phyloP scores from a whole-genome alignment of 2,888 invertebrate genomes.

The Tridacna crocea region DNA sequence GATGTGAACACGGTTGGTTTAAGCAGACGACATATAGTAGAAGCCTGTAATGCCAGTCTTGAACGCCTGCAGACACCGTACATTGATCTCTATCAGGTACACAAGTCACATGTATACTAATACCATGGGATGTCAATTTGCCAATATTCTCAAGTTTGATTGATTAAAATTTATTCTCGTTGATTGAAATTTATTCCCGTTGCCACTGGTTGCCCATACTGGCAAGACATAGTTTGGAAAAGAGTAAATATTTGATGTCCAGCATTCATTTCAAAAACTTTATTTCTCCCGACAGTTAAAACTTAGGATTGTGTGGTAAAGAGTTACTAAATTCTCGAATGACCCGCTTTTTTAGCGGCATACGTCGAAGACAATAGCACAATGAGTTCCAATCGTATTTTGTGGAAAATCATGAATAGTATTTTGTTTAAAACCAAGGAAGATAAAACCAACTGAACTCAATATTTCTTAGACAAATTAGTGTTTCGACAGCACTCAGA shows the following conservation, averaged over 20 bases:
- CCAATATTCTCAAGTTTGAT: too few species aligned
- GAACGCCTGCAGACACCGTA: constrained; percentile 73
- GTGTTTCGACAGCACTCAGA: too few species aligned
- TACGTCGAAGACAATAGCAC: too few species aligned
- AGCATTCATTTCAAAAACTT: neutral
- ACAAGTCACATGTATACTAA: neutral
- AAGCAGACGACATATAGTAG: constrained; percentile 73
- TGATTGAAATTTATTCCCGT: too few species aligned
- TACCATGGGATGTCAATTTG: neutral
- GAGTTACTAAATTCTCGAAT: neutral
- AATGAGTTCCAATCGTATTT: too few species aligned
- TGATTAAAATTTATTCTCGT: too few species aligned
- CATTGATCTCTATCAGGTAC: constrained; percentile 76
- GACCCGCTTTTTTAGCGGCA: too few species aligned
- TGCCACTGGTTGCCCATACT: too few species aligned
- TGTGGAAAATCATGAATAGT: too few species aligned
- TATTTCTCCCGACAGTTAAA: neutral
- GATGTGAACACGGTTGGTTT: constrained; percentile 70
- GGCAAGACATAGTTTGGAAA: neutral
- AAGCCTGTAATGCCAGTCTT: constrained; percentile 73
- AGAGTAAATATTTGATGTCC: neutral
- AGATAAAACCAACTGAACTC: too few species aligned
- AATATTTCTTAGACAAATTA: too few species aligned
- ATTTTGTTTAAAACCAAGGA: too few species aligned
- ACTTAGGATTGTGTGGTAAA: neutral